Conservation (phyloP, 1,140 invertebrate genomes). For the Drosophila hydei region DNA sequence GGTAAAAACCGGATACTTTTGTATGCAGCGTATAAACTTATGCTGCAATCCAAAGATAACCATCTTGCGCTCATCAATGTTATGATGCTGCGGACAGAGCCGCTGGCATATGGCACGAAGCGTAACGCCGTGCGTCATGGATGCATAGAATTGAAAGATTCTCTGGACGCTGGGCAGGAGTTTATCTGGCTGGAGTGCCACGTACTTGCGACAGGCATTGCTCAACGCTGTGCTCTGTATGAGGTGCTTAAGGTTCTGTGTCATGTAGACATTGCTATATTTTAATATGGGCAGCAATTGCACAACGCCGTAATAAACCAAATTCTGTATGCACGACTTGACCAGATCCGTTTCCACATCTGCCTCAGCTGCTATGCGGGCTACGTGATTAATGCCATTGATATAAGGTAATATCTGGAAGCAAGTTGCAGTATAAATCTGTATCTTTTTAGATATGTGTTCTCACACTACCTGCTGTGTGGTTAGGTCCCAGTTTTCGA, state of each 20-base stretch:
- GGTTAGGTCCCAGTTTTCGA: conserved; percentile 94
- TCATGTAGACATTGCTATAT: conserved; percentile 97
- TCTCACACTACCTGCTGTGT: conserved; percentile 90
- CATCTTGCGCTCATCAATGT: conserved; percentile 93
- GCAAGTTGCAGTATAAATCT: background rate
- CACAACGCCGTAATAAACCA: conserved; percentile 90
- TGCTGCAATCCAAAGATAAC: conserved; percentile 95
- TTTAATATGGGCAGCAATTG: conserved; percentile 95
- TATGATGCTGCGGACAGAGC: conserved; percentile 79
- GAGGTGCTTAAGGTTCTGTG: conserved; percentile 91
- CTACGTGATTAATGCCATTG: conserved; percentile 96
- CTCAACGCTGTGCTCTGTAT: conserved; percentile 89
- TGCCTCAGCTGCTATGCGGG: conserved; percentile 91
- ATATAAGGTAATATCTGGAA: conserved; percentile 93
- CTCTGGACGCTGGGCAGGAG: conserved; percentile 87
- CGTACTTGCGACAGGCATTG: conserved; percentile 90
- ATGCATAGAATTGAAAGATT: conserved; percentile 92
- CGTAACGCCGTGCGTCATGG: conserved; percentile 93
- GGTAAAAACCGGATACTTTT: conserved; percentile 88
- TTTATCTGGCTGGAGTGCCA: conserved; percentile 85
- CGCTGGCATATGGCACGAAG: conserved; percentile 93
- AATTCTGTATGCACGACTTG: conserved; percentile 97
- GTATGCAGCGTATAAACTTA: conserved; percentile 92
- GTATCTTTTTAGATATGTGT: no score
- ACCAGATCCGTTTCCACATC: conserved; percentile 97